phyloP scores from a whole-genome alignment of 2,888 invertebrate genomes.

The Salticus scenicus region DNA sequence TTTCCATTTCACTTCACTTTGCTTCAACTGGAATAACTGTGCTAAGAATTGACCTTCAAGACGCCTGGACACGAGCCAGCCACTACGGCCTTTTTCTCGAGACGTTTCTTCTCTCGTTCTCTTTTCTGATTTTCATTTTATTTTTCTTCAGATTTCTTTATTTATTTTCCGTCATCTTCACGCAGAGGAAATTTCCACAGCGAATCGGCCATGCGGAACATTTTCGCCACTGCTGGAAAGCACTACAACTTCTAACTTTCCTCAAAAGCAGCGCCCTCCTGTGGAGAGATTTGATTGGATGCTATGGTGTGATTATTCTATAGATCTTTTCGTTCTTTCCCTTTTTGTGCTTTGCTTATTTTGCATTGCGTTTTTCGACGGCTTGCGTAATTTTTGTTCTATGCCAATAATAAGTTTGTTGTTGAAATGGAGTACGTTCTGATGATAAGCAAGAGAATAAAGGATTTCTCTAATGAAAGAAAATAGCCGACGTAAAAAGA shows the following conservation, averaged over 20 bases:
- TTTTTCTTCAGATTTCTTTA: constrained; percentile 23
- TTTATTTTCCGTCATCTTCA: constrained; percentile 59
- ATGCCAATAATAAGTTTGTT: constrained; percentile 27
- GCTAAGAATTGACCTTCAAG: constrained; percentile 60
- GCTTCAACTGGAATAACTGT: constrained; percentile 59
- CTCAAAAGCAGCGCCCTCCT: constrained; percentile 57
- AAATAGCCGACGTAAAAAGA: background rate
- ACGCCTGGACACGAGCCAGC: constrained; percentile 67
- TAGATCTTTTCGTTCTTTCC: constrained; percentile 5
- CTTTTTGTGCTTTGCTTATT: background rate
- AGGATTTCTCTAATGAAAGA: constrained; percentile 24
- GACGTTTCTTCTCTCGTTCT: constrained; percentile 35
- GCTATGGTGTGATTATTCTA: background rate
- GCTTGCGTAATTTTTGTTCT: constrained; percentile 26
- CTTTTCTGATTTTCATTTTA: background rate
- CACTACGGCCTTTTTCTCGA: constrained; percentile 51
- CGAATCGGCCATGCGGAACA: constrained; percentile 51
- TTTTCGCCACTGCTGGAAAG: constrained; percentile 43
- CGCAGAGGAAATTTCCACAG: constrained; percentile 63
- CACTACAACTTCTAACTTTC: constrained; percentile 58
- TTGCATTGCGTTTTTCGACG: constrained; percentile 16
- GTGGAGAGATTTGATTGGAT: constrained; percentile 57
- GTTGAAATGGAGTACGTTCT: constrained; percentile 35
- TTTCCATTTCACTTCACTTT: constrained; percentile 65
- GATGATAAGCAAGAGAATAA: constrained; percentile 13